These are phyloP conservation scores for Ceyx melanurus DNA, from an alignment of 2,113 vertebrate species.

Conservation along the genomic window DNA sequence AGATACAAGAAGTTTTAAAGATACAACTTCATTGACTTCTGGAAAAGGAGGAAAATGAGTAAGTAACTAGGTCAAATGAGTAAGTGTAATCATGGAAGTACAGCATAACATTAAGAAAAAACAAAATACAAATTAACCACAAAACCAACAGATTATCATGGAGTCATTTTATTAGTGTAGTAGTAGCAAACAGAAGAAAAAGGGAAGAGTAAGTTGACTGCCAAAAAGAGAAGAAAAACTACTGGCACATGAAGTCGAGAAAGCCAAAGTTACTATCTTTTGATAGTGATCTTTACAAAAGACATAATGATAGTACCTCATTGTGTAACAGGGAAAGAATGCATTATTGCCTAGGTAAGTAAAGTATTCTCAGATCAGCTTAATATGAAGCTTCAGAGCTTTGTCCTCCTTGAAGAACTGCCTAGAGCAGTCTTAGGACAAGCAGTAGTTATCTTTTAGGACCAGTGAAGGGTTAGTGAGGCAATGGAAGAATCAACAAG, in stretches of 20 bases:
- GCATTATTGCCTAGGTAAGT: background rate
- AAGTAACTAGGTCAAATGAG: background rate
- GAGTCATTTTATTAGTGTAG: background rate
- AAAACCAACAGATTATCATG: background rate
- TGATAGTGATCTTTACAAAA: background rate
- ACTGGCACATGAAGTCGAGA: background rate
- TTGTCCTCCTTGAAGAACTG: background rate
- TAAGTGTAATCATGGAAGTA: background rate
- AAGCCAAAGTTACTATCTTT: background rate
- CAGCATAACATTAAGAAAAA: background rate
- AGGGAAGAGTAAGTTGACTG: background rate
- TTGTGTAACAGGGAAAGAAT: background rate
- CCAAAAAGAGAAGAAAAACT: background rate
- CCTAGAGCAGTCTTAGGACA: background rate
- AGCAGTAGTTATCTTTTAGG: background rate
- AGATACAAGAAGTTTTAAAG: background rate
- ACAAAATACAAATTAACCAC: background rate
- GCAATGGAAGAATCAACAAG: background rate
- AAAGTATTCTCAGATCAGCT: background rate
- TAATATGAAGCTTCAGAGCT: background rate
- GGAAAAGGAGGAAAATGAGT: background rate
- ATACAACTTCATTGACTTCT: background rate
- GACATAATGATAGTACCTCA: background rate
- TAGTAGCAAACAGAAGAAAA: background rate
- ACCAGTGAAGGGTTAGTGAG: background rate